Conservation (phyloP, 2,888 invertebrate genomes). For the Hemithea aestivaria region DNA sequence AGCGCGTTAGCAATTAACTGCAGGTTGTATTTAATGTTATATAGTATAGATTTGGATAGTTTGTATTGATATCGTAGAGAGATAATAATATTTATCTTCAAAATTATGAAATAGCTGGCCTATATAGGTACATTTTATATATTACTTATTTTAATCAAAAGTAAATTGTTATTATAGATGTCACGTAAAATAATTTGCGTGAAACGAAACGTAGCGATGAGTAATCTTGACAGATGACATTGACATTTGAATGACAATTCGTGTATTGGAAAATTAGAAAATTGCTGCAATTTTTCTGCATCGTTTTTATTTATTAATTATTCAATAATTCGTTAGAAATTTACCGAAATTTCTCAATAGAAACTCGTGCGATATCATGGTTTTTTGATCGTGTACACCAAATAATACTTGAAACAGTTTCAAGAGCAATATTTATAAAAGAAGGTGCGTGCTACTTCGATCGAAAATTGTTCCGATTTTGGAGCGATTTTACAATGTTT, state of each 20-base stretch:
- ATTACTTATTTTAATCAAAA: background rate
- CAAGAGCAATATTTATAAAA: constrained; percentile 6
- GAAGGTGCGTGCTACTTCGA: constrained; percentile 14
- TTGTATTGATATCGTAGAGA: too few relatives aligned
- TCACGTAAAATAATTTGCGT: background rate
- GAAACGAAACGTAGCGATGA: constrained; percentile 15
- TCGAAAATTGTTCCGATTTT: constrained; percentile 5
- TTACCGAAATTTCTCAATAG: background rate
- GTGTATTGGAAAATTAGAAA: background rate
- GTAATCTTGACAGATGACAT: constrained; percentile 6
- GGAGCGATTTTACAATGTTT: constrained; percentile 7
- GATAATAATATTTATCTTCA: too few relatives aligned
- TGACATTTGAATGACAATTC: constrained; percentile 4
- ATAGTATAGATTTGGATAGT: too few relatives aligned
- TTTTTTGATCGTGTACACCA: background rate
- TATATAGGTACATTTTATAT: too few relatives aligned
- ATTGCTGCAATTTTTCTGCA: constrained; percentile 8
- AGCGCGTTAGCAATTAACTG: too few relatives aligned
- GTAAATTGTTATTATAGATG: constrained; percentile 1
- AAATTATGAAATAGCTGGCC: too few relatives aligned
- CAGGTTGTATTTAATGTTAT: too few relatives aligned
- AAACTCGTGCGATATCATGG: background rate
- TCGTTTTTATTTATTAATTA: constrained; percentile 1
- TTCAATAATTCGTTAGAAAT: background rate
- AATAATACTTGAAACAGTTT: background rate